Evolutionary conservation across 2,797 vertebrate species (phyloP).

Genomic region (Aldrovandia affinis): DNA sequence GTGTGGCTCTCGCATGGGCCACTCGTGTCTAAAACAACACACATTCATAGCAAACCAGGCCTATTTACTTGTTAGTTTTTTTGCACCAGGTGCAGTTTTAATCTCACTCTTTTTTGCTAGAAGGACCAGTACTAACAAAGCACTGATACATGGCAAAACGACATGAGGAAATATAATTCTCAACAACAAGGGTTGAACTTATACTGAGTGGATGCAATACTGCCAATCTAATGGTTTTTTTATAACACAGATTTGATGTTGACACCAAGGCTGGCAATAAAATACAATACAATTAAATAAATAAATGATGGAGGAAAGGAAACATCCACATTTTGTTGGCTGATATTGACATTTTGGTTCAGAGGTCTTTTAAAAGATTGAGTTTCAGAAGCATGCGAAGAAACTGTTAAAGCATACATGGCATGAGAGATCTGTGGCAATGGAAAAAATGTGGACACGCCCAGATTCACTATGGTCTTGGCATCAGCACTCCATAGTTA

Average conservation of each 20-base stretch:
- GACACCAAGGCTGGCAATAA: neutral
- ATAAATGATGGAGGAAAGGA: neutral
- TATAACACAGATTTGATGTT: neutral
- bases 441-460: neutral
- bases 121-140: neutral
- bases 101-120: conserved; percentile 13
- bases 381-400: neutral
- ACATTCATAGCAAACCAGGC: neutral
- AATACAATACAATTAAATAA: neutral
- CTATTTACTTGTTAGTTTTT: neutral
- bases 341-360: neutral
- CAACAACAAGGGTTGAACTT: neutral
- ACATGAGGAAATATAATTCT: neutral
- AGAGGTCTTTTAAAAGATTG: neutral
- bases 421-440: neutral
- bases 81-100: conserved; percentile 1
- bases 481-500: neutral
- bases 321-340: neutral
- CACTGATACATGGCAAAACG: neutral
- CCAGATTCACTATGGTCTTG: neutral
- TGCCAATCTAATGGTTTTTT: neutral
- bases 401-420: neutral
- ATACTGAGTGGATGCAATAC: neutral
- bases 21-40: neutral
- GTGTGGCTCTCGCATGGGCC: neutral